Conservation (phyloP, 2,113 vertebrate species). For the Edolisoma coerulescens region DNA sequence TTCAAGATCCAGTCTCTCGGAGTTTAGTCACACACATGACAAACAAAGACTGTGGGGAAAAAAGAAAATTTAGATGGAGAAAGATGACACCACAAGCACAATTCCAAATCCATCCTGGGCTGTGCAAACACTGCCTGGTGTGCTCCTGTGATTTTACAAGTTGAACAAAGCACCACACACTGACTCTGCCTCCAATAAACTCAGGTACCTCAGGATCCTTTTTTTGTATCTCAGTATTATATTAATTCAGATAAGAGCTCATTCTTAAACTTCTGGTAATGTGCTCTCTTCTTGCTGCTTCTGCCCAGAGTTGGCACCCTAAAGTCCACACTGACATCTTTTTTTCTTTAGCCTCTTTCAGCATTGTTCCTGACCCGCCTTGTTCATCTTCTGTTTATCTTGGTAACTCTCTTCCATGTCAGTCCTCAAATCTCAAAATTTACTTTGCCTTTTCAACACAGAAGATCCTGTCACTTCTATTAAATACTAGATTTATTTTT, state of each 20-base stretch:
- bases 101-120: not conserved
- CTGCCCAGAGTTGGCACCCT: not conserved
- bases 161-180: not conserved
- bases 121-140: not conserved
- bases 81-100: not conserved
- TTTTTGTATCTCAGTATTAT: not conserved
- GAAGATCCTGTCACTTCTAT: not conserved
- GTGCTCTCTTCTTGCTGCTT: not conserved
- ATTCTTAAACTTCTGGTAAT: not conserved
- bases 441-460: not conserved
- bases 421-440: not conserved
- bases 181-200: not conserved
- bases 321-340: not conserved
- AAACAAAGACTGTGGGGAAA: not conserved
- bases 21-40: not conserved
- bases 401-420: not conserved
- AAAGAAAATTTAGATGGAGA: not conserved
- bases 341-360: not conserved
- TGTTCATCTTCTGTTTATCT: not conserved
- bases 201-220: accelerated
- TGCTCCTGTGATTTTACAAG: too few species aligned
- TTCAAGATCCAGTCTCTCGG: not conserved
- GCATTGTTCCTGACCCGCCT: not conserved
- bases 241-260: not conserved
- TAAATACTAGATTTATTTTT: not conserved